These are phyloP conservation scores for Bubalus kerabau DNA, from an alignment of 2,113 vertebrate species.

Conservation along the genomic window DNA sequence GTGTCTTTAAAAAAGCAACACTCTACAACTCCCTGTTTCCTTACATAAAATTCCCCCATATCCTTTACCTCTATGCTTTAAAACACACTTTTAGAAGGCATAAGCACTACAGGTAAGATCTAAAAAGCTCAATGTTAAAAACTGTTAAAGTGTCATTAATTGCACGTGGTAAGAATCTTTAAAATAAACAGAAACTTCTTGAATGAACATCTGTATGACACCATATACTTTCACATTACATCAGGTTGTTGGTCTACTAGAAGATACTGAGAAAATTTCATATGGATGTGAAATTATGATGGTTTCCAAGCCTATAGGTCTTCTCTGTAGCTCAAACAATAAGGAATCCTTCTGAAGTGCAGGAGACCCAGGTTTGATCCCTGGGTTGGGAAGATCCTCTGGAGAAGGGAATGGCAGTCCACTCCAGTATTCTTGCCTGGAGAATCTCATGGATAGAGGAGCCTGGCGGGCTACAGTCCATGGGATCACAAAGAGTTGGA, in stretches of 20 bases:
- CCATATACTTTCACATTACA: background rate
- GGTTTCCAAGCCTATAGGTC: background rate
- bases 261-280: background rate
- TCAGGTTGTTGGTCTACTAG: background rate
- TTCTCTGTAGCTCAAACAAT: background rate
- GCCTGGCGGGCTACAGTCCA: background rate
- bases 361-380: background rate
- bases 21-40: background rate
- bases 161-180: background rate
- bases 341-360: background rate
- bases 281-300: background rate
- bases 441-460: background rate
- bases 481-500: background rate
- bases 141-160: background rate
- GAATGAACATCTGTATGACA: background rate
- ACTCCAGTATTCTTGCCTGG: background rate
- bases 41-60: background rate
- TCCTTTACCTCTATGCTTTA: background rate
- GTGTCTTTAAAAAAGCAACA: constrained; percentile 43
- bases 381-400: background rate
- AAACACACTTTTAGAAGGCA: background rate
- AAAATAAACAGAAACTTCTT: constrained; percentile 15
- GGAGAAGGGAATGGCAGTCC: background rate
- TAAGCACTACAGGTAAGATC: background rate
- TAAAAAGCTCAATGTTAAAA: background rate